Evolutionary conservation across 2,888 invertebrate genomes (phyloP), one percentile per base, ranked within the genome.

Genomic region (Cephus rjabovi): DNA sequence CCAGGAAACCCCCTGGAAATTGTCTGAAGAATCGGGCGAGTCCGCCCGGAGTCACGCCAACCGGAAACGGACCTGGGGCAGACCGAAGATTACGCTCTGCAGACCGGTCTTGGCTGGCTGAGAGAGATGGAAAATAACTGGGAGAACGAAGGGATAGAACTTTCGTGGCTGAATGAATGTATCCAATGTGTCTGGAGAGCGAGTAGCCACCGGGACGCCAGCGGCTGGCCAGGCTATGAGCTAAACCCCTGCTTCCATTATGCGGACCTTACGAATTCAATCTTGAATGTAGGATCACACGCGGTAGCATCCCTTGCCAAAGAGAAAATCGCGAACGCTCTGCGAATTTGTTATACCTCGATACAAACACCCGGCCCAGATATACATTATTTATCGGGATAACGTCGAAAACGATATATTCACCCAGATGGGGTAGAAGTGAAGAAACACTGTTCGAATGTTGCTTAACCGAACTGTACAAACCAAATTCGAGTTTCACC

Each of bases 81-180:
- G 56, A 56, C 23, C 56, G 56, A 56, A 56, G 56, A 56, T 56
- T 56, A 56, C 56, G 2, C 56, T 1, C 56, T 2, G 56, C 23
- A 9, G 56, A 23, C 23, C 56, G 23, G 56, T 56, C 56, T 56
- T 56, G 56, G 23, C 9, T 56, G 56, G 56, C 56, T 56, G 1
- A 23, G 56, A 56, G 23, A 56, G 56, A 56, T 56, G 9, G 56
- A 56, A 2, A 56, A 23, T 56, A 23, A 23, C 40, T 40, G 15
- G 4, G 40, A 40, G 2, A 15, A 40, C 40, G 40, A 40, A 40
- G 40, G 15, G 71, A 31, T 40, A 40, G 75, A 35, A 77, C 56
- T 74, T 76, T 76, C 74, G 74, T 70, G 76, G 76, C 74, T 71
- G 70, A 56, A 76, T 23, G 33, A 68, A 75, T 23, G 75, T 71